Evolutionary conservation across 2,888 invertebrate genomes (phyloP).

Genomic region (Lasioglossum lativentre): DNA sequence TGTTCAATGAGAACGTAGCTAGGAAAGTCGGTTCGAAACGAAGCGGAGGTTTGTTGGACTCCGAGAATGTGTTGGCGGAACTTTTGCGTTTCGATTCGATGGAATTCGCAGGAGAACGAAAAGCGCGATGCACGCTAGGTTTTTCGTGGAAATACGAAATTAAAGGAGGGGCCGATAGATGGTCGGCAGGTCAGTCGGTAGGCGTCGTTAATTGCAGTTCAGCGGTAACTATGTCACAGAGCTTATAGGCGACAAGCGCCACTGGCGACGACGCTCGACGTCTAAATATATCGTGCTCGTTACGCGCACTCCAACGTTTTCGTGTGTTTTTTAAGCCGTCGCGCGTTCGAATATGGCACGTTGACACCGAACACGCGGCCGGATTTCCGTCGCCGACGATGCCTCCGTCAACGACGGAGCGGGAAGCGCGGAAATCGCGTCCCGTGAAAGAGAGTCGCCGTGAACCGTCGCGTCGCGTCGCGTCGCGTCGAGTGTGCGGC

Average conservation of each 20-base stretch:
- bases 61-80: not conserved
- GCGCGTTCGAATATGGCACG: conserved; percentile 24
- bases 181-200: not conserved
- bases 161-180: not conserved
- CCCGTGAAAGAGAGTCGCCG: not conserved
- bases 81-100: not conserved
- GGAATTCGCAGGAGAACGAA: not conserved
- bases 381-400: not conserved
- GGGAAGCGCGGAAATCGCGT: not conserved
- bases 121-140: not conserved
- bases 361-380: conserved; percentile 24
- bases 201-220: conserved; percentile 43
- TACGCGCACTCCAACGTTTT: conserved; percentile 69
- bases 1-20: not conserved
- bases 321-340: conserved; percentile 62
- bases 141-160: conserved; percentile 15
- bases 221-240: conserved; percentile 76
- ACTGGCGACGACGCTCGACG: conserved; percentile 65
- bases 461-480: not conserved
- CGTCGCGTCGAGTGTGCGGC: conserved; percentile 10
- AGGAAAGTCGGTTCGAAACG: not conserved
- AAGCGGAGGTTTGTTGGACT: not conserved
- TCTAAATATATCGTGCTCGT: conserved; percentile 78
- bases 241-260: conserved; percentile 64
- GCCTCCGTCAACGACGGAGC: not conserved